A percentile compares a stretch with the other conserved stretches of the same genome.
These are phyloP conservation scores for Babylonia areolata DNA, from an alignment of 1,140 invertebrate species.

Conservation along the genomic window DNA sequence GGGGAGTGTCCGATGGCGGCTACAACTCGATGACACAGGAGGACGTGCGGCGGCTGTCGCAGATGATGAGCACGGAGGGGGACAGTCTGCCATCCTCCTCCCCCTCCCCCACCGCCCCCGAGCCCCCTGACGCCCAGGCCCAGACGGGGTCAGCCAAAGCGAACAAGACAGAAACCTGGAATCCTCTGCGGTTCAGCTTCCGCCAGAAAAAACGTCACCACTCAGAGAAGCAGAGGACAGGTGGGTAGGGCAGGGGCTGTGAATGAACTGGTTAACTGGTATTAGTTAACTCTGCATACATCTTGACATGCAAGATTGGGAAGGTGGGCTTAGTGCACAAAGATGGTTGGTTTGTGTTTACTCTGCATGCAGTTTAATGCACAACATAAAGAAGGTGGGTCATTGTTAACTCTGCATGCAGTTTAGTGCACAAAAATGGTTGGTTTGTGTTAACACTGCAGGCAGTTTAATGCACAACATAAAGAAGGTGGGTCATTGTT, in stretches of 20 bases:
- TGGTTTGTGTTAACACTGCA: no score
- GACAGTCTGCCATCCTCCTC: conserved; percentile 38
- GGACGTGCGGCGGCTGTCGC: conserved; percentile 64
- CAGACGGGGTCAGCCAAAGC: neutral
- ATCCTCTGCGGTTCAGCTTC: conserved; percentile 60
- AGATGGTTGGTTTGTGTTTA: no score
- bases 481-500: no score
- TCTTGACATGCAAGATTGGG: no score
- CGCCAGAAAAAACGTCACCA: conserved; percentile 51
- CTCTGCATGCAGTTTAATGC: no score
- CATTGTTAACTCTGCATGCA: no score
- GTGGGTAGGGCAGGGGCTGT: neutral
- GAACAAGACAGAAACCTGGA: conserved; percentile 28
- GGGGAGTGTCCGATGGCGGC: conserved; percentile 76
- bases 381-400: no score
- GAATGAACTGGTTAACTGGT: neutral
- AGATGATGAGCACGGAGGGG: conserved; percentile 46
- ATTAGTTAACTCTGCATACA: no score
- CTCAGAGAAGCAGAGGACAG: conserved; percentile 36
- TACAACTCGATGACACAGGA: conserved; percentile 78
- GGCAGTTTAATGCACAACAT: no score
- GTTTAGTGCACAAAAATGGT: no score
- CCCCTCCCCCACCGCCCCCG: conserved; percentile 21
- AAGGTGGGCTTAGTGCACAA: no score
- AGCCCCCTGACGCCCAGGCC: neutral